Evolutionary conservation across 2,888 invertebrate genomes (phyloP).

Genomic region (Muscina levida): DNA sequence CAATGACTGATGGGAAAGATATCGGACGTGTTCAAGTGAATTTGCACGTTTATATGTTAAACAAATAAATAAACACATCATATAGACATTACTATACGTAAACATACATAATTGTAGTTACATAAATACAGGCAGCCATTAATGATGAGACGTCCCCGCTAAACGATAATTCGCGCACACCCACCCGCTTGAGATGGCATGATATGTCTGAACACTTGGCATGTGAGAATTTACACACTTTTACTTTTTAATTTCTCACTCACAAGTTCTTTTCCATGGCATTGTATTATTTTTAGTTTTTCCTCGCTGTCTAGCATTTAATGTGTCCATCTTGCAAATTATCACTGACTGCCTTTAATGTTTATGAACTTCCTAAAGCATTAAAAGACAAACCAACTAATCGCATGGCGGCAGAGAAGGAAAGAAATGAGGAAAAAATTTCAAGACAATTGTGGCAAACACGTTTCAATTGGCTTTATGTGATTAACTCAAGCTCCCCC

Average conservation of each 20-base stretch:
- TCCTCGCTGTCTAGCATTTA: slow-evolving; percentile 24
- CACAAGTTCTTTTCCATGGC: slow-evolving; percentile 10
- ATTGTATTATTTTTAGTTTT: neutral
- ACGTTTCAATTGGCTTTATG: slow-evolving; percentile 62
- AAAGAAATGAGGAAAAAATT: slow-evolving; percentile 50
- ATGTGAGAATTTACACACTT: neutral
- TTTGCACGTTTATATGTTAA: neutral
- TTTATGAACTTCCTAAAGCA: slow-evolving; percentile 50
- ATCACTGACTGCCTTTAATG: slow-evolving; percentile 53
- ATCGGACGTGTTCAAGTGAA: neutral
- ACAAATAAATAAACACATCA: neutral
- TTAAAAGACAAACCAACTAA: neutral
- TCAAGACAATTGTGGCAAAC: slow-evolving; percentile 62
- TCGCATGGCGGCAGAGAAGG: neutral
- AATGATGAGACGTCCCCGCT: no score
- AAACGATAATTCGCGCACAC: no score
- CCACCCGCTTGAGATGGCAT: no score
- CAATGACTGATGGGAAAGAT: neutral
- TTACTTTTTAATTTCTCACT: neutral
- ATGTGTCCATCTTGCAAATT: slow-evolving; percentile 14
- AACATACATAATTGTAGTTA: no score
- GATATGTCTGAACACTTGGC: no score
- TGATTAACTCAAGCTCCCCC: slow-evolving; percentile 54
- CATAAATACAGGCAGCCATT: neutral
- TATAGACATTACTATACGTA: neutral